phyloP scores from a whole-genome alignment of 2,888 invertebrate genomes.

The Acleris literana region DNA sequence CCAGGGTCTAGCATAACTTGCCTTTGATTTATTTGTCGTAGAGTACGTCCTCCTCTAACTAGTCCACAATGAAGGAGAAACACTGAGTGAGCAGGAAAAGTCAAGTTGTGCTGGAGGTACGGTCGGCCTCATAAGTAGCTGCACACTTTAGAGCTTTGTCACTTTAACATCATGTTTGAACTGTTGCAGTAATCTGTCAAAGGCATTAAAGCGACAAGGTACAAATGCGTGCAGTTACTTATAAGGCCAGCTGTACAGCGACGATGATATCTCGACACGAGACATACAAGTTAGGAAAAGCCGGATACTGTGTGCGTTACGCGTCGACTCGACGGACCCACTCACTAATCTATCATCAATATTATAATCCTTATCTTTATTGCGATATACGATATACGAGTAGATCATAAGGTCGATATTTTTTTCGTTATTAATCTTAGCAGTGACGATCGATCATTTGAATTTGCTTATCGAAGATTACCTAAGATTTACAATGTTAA shows the following conservation, averaged over 20 bases:
- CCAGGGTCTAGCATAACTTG: background rate
- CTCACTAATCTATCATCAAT: conserved; percentile 33
- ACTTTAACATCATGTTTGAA: too few species aligned
- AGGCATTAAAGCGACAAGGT: too few species aligned
- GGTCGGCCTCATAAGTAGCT: too few species aligned
- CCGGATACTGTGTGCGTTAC: conserved; percentile 26
- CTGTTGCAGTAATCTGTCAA: too few species aligned
- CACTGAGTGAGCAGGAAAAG: too few species aligned
- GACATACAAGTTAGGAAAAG: conserved; percentile 37
- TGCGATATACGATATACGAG: conserved; percentile 15
- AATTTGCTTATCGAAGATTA: conserved; percentile 16
- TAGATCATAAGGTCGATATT: conserved; percentile 21
- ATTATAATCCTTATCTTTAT: conserved; percentile 21
- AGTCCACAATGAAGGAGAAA: too few species aligned
- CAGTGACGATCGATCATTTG: conserved; percentile 21
- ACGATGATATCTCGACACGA: conserved; percentile 59
- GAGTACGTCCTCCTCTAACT: too few species aligned
- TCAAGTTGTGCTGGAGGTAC: too few species aligned
- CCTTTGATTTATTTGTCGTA: too few species aligned
- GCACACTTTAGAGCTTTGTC: too few species aligned
- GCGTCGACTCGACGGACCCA: conserved; percentile 5
- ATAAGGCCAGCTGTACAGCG: background rate
- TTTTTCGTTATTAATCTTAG: conserved; percentile 17
- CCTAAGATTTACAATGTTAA: conserved; percentile 10
- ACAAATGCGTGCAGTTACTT: too few species aligned